Percentiles rank a stretch among this genome's conserved stretches.
These are phyloP conservation scores for Vollenhovia emeryi DNA, from an alignment of 1,140 invertebrate species.

Conservation along the genomic window DNA sequence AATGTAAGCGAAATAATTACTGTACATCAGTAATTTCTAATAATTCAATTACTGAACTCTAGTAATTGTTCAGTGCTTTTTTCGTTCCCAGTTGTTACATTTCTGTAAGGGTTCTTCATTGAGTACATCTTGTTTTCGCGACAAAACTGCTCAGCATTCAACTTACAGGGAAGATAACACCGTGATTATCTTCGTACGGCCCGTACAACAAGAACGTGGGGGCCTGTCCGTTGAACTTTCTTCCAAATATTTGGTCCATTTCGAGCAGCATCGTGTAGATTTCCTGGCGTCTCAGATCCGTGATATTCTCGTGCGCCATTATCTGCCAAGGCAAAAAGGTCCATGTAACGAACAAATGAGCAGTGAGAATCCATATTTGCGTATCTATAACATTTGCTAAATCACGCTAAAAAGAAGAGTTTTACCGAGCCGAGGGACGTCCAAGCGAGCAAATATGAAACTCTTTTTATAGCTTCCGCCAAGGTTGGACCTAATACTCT, in stretches of 20 bases:
- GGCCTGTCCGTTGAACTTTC: constrained; percentile 86
- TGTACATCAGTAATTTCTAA: too few species aligned
- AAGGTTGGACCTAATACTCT: constrained; percentile 86
- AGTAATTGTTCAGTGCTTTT: too few species aligned
- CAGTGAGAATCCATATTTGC: background rate
- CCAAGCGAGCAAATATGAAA: constrained; percentile 90
- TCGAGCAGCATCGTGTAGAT: constrained; percentile 88
- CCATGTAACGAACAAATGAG: background rate
- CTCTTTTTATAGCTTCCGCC: constrained; percentile 72
- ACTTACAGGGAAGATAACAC: constrained; percentile 89
- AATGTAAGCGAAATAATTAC: too few species aligned
- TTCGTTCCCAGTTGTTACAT: too few species aligned
- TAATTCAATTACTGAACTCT: too few species aligned
- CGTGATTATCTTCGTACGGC: constrained; percentile 86
- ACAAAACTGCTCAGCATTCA: background rate
- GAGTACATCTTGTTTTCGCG: background rate
- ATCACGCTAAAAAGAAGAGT: background rate
- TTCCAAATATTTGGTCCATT: constrained; percentile 89
- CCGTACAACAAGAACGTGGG: constrained; percentile 89
- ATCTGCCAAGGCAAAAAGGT: constrained; percentile 81
- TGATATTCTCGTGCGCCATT: constrained; percentile 86
- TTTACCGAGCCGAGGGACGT: constrained; percentile 84
- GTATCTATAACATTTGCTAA: background rate
- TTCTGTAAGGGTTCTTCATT: too few species aligned
- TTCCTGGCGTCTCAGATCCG: constrained; percentile 87